These are phyloP conservation scores for Drosophila rufa DNA, from an alignment of 1,140 invertebrate genomes.

Conservation along the genomic window DNA sequence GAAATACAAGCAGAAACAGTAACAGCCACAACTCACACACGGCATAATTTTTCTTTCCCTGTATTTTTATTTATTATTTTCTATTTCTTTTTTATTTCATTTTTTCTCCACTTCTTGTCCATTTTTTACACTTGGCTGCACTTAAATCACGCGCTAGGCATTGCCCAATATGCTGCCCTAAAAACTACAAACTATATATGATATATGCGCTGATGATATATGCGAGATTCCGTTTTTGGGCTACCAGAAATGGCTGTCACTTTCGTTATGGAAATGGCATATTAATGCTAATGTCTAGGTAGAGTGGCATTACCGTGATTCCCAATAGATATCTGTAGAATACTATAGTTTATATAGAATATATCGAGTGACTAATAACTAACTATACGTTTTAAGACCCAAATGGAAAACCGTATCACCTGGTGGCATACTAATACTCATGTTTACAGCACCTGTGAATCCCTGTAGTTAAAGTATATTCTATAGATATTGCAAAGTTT, in stretches of 20 bases:
- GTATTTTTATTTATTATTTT: constrained; percentile 59
- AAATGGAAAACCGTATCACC: neutral
- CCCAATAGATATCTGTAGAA: neutral
- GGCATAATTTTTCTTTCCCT: constrained; percentile 40
- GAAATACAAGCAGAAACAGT: constrained; percentile 28
- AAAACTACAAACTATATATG: constrained; percentile 36
- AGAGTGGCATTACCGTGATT: neutral
- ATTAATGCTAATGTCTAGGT: constrained; percentile 56
- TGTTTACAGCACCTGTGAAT: neutral
- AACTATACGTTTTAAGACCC: neutral
- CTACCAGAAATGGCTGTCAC: constrained; percentile 47
- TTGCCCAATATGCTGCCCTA: constrained; percentile 48
- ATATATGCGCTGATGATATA: constrained; percentile 13
- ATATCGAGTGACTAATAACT: too few relatives aligned
- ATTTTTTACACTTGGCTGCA: constrained; percentile 75
- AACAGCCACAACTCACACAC: constrained; percentile 20
- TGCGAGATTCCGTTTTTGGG: constrained; percentile 20
- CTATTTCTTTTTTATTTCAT: neutral
- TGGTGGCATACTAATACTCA: neutral
- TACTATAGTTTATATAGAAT: too few relatives aligned
- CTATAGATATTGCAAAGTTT: neutral
- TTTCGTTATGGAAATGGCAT: constrained; percentile 28
- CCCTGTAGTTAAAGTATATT: neutral
- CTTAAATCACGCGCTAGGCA: constrained; percentile 67
- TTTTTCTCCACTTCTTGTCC: constrained; percentile 44